phyloP scores from a whole-genome alignment of 2,888 invertebrate genomes.

The Imbricaverruca yamaguchii region DNA sequence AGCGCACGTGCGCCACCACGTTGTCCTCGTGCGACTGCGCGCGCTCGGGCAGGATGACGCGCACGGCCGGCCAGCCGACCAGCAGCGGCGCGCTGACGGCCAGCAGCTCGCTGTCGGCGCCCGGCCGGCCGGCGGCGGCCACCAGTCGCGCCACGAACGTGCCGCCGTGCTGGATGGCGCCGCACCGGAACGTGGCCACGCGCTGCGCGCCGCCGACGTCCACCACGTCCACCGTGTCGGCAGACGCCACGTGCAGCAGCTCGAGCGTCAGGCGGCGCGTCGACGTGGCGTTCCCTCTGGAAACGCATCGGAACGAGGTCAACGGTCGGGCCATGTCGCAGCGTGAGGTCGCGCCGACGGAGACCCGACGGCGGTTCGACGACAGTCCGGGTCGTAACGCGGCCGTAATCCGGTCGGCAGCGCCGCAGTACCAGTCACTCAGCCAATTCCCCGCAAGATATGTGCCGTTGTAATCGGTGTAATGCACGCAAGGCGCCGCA shows the following conservation, averaged over 20 bases:
- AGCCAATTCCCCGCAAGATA: no score
- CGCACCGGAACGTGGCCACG: background rate
- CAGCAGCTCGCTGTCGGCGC: background rate
- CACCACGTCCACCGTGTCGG: background rate
- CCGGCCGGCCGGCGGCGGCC: background rate
- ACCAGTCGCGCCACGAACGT: background rate
- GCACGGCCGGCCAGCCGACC: background rate
- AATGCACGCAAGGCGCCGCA: no score
- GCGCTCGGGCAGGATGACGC: background rate
- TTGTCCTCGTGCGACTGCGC: background rate
- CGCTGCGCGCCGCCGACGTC: background rate
- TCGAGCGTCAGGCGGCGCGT: background rate
- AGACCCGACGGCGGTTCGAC: no score
- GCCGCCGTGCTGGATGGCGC: background rate
- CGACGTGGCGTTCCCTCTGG: no score
- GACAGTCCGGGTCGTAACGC: no score
- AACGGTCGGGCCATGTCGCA: no score
- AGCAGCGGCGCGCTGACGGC: background rate
- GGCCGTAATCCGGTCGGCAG: no score
- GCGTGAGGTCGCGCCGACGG: no score
- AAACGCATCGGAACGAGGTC: no score
- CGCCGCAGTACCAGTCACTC: no score
- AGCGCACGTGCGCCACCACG: conserved; percentile 5
- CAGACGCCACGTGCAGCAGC: background rate
- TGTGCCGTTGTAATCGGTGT: no score